Evolutionary conservation across 1,140 invertebrate species (phyloP).

Genomic region (Ladona fulva): DNA sequence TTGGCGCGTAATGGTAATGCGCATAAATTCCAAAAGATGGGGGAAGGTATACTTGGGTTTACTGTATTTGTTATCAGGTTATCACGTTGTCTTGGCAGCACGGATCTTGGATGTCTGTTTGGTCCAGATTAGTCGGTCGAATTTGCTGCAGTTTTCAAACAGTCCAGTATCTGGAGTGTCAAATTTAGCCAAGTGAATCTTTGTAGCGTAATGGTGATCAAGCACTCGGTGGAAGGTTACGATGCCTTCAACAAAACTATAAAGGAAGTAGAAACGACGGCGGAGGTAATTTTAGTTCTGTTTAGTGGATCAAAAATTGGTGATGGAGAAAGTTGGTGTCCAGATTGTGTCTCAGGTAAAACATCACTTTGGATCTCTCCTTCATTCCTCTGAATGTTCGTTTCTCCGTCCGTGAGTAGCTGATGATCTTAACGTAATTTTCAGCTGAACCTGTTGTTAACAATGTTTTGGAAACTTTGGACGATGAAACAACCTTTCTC

Average conservation of each 20-base stretch:
- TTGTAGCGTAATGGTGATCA: constrained; percentile 38
- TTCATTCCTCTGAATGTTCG: too few species aligned
- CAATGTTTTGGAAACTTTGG: constrained; percentile 36
- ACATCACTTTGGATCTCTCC: neutral
- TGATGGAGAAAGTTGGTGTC: constrained; percentile 62
- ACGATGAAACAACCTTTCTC: constrained; percentile 48
- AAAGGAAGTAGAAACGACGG: constrained; percentile 35
- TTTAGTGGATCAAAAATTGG: constrained; percentile 55
- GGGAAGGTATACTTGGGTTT: too few species aligned
- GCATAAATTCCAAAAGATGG: too few species aligned
- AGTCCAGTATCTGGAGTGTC: too few species aligned
- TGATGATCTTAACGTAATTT: constrained; percentile 5
- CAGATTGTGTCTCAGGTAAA: constrained; percentile 60
- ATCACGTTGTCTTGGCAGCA: too few species aligned
- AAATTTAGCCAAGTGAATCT: too few species aligned
- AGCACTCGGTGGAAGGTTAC: constrained; percentile 46
- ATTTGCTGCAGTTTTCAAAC: too few species aligned
- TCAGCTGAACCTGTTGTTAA: constrained; percentile 23
- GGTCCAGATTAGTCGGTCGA: too few species aligned
- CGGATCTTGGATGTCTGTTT: too few species aligned
- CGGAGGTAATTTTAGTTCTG: constrained; percentile 44
- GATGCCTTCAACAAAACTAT: constrained; percentile 47
- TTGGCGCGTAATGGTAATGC: too few species aligned
- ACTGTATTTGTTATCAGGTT: too few species aligned
- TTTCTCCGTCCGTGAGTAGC: neutral